Evolutionary conservation across 64 coral and sea anemone genomes (phyloP).

Genomic region (Anthopleura sola): DNA sequence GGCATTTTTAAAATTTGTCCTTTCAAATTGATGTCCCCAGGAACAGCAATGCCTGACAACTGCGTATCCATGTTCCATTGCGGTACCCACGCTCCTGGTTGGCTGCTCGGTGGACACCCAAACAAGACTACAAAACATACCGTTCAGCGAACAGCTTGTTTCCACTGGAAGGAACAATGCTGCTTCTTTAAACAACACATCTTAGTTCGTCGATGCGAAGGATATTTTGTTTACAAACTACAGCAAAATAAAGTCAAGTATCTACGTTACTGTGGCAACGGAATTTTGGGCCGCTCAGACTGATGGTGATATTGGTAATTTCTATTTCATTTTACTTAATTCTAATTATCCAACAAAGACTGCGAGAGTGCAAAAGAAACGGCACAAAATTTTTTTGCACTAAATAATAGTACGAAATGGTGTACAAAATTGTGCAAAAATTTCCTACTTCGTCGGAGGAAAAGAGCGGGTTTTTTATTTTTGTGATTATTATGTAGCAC

Average conservation of each 20-base stretch:
- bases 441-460: no score
- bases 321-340: no score
- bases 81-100: conserved; percentile 29
- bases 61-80: conserved; percentile 31
- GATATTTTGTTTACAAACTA: conserved; percentile 39
- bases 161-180: conserved; percentile 21
- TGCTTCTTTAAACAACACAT: conserved; percentile 26
- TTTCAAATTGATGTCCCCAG: neutral
- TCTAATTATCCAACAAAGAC: no score
- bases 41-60: neutral
- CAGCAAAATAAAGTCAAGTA: neutral
- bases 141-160: conserved; percentile 19
- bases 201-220: conserved; percentile 6
- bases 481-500: no score
- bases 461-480: no score
- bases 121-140: neutral
- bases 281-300: neutral
- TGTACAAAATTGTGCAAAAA: no score
- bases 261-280: conserved; percentile 36
- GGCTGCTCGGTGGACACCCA: conserved; percentile 29
- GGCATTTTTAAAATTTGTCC: no score
- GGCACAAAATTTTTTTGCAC: no score
- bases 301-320: no score
- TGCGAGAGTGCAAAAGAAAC: no score
- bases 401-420: no score